These are phyloP conservation scores for Hedya salicella DNA, from an alignment of 2,888 invertebrate genomes.

Conservation along the genomic window DNA sequence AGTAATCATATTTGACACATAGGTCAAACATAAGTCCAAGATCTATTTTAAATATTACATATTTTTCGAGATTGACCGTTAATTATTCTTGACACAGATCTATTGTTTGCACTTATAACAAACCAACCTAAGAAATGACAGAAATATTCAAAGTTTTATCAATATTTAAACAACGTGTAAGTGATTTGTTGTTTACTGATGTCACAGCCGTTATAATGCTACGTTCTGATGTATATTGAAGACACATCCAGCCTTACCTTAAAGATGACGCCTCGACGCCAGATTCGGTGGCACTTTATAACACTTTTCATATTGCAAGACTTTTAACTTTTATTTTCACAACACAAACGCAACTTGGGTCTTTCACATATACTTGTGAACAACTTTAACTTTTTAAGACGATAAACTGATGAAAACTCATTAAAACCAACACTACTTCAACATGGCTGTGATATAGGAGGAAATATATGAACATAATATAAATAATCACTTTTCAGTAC, in stretches of 20 bases:
- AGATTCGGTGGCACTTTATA: conserved; percentile 83
- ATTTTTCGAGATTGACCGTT: background rate
- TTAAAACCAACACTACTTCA: conserved; percentile 84
- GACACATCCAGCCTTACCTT: conserved; percentile 86
- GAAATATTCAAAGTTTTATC: conserved; percentile 1
- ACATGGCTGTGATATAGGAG: conserved; percentile 84
- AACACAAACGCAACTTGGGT: conserved; percentile 83
- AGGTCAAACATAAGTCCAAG: background rate
- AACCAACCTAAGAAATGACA: conserved; percentile 32
- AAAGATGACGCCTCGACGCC: conserved; percentile 81
- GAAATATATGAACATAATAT: conserved; percentile 81
- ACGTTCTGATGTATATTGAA: conserved; percentile 82
- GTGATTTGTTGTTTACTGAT: conserved; percentile 36
- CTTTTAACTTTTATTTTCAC: conserved; percentile 80
- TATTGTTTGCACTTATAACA: conserved; percentile 30
- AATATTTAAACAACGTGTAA: conserved; percentile 22
- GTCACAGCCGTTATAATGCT: conserved; percentile 58
- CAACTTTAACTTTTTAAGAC: conserved; percentile 79
- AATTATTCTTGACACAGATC: conserved; percentile 22
- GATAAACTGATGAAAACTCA: conserved; percentile 81
- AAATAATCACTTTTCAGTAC: conserved; percentile 83
- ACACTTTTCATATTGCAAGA: conserved; percentile 83
- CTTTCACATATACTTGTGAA: conserved; percentile 84
- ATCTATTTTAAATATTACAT: background rate
- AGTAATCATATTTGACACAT: conserved; percentile 1